These are phyloP conservation scores for Notospermus geniculatus DNA, from an alignment of 1,140 invertebrate species.

Conservation along the genomic window DNA sequence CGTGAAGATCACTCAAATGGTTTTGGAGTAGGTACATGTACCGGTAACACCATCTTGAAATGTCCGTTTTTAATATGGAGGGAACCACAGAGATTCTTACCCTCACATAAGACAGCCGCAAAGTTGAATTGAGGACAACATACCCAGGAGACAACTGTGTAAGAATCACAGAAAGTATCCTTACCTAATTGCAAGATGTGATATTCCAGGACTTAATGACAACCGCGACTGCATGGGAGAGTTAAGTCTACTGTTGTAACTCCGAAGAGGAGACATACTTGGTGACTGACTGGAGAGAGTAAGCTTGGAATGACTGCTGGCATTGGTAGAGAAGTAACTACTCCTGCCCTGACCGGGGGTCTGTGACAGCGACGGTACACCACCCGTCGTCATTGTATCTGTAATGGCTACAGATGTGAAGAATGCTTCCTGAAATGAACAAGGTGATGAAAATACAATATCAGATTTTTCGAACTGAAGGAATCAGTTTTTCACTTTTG, in stretches of 20 bases:
- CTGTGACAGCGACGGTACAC: conserved; percentile 17
- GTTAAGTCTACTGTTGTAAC: conserved; percentile 36
- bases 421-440: conserved; percentile 36
- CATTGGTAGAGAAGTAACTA: conserved; percentile 29
- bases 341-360: conserved; percentile 34
- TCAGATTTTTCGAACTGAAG: background rate
- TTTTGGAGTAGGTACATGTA: too few relatives aligned
- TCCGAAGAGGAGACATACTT: conserved; percentile 42
- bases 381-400: conserved; percentile 34
- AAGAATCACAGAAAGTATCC: too few relatives aligned
- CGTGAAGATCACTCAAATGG: too few relatives aligned
- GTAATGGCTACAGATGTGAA: conserved; percentile 26
- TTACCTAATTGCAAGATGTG: conserved; percentile 13
- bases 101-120: too few relatives aligned
- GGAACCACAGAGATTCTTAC: too few relatives aligned
- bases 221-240: conserved; percentile 28
- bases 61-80: too few relatives aligned
- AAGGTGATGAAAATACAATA: background rate
- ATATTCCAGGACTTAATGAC: conserved; percentile 15
- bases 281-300: conserved; percentile 32
- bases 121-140: too few relatives aligned
- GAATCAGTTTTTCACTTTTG: too few relatives aligned
- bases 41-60: too few relatives aligned
- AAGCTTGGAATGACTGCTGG: conserved; percentile 29
- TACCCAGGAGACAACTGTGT: too few relatives aligned